Evolutionary conservation across 2,113 vertebrate genomes (phyloP), one percentile per base, ranked within the genome.

Genomic region (Pterocles gutturalis): DNA sequence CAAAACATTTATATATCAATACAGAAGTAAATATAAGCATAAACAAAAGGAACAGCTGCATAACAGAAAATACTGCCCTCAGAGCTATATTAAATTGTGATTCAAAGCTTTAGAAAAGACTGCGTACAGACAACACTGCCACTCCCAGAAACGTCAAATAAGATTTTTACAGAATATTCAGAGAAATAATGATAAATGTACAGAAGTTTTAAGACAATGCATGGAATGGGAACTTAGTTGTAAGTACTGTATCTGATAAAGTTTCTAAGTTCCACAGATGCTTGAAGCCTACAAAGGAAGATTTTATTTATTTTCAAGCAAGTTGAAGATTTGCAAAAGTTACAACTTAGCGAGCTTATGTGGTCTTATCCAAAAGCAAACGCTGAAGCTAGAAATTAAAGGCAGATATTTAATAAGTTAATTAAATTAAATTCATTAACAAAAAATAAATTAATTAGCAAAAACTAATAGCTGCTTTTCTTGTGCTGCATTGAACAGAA

Each of bases 101-200:
- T 80, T 41, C 43, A 4, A 0, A 2, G 24, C 19, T 4, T 43
- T 29, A 61, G 31, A 31, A 83, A 62, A 26, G 9, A 29, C 25
- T 3, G 10, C 0, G 13, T 11, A 28, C 14, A 38, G 43, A 25
- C 28, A 24, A 36, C 33, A 29, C 43, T 2, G 43, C 38, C 9
- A 12, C 26, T 64, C 24, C 41, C 51, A 33, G 21, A 1, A 20
- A 31, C 28, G 28, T 11, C 13, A 10, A 0, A 3, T 5, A 3
- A 5, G 12, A 24, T 9, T 72, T 49, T 18, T 53, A 29, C 31
- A 31, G 61, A 31, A 17, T 14, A 15, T 3, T n/a, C 25, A 25
- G 0, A 36, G 11, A 5, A 24, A 19, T 19, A 31, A 3, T 13
- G 34, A 21, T 2, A 69, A 43, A 69, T 2, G 22, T 33, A 19